phyloP scores from a whole-genome alignment of 2,797 vertebrate species.

The Rhynchotus rufescens region DNA sequence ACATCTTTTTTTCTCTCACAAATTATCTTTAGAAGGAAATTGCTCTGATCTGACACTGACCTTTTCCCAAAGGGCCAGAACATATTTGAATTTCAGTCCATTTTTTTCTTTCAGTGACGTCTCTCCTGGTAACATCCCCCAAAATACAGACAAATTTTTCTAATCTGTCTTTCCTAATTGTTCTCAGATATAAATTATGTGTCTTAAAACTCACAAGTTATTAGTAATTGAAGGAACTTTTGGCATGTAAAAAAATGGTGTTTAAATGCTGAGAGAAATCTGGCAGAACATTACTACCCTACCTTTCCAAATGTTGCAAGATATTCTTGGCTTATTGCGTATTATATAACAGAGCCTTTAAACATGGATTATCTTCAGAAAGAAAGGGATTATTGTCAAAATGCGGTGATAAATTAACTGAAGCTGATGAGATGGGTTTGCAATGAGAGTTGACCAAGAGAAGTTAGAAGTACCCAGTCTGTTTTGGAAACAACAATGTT shows the following conservation, averaged over 20 bases:
- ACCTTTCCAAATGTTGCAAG: conserved; percentile 73
- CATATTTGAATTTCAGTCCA: not conserved
- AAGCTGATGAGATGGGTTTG: conserved; percentile 39
- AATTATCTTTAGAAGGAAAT: not conserved
- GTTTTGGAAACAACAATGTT: conserved; percentile 15
- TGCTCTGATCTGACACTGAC: not conserved
- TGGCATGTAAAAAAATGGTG: conserved; percentile 38
- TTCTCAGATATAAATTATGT: conserved; percentile 23
- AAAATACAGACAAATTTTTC: not conserved
- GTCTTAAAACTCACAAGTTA: conserved; percentile 18
- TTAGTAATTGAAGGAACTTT: conserved; percentile 46
- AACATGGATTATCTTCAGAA: conserved; percentile 61
- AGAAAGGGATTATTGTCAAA: conserved; percentile 54
- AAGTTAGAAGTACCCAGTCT: not conserved
- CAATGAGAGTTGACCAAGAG: not conserved
- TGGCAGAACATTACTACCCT: conserved; percentile 67
- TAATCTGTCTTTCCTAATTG: not conserved
- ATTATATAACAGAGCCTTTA: conserved; percentile 60
- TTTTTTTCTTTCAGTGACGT: not conserved
- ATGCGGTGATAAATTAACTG: conserved; percentile 56
- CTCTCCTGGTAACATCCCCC: not conserved
- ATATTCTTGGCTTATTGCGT: conserved; percentile 58
- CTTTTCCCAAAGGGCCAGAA: not conserved
- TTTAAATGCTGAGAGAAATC: conserved; percentile 56
- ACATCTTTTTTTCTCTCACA: not conserved